Percentiles rank a stretch among this genome's conserved stretches.
phyloP scores from a whole-genome alignment of 2,797 vertebrate genomes.

The Glyptemys insculpta region DNA sequence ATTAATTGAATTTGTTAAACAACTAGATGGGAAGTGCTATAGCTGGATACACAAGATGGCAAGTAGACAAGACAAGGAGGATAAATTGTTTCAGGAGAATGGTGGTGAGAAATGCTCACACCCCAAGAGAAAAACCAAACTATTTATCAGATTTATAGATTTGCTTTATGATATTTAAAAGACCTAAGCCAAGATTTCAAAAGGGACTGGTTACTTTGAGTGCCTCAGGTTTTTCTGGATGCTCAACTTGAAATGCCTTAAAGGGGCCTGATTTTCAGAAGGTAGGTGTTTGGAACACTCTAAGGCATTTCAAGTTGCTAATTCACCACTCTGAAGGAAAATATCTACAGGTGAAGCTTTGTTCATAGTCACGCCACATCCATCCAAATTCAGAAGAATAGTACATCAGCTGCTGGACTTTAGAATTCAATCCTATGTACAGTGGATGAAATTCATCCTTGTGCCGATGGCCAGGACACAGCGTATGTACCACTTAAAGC shows the following conservation, averaged over 20 bases:
- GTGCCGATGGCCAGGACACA: not conserved
- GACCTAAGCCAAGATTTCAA: not conserved
- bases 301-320: not conserved
- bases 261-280: not conserved
- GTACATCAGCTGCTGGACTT: not conserved
- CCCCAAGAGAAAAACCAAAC: not conserved
- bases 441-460: not conserved
- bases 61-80: not conserved
- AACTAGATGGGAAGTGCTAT: not conserved
- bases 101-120: not conserved
- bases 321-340: not conserved
- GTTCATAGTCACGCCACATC: not conserved
- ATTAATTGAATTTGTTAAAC: not conserved
- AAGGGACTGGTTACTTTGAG: not conserved
- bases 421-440: not conserved
- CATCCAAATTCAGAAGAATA: not conserved
- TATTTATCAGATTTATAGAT: not conserved
- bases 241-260: not conserved
- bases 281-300: not conserved
- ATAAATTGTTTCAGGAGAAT: not conserved
- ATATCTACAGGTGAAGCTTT: not conserved
- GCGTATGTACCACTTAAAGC: not conserved
- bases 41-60: not conserved
- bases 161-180: conserved; percentile 13
- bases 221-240: not conserved